Evolutionary conservation across 2,888 invertebrate species (phyloP).

Genomic region (Synanthedon myopaeformis): DNA sequence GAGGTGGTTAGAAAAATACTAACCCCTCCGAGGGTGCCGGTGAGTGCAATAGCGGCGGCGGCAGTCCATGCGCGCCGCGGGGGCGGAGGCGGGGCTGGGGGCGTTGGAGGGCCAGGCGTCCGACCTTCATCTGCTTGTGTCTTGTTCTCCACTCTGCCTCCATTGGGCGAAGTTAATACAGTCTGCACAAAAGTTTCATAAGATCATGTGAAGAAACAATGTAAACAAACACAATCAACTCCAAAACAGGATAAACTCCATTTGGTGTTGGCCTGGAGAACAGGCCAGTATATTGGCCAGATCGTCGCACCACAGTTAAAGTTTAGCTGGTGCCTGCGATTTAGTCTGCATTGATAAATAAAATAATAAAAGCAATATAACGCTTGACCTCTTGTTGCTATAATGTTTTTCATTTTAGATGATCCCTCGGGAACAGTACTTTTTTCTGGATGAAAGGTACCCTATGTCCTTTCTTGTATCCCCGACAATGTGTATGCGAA

Average conservation of each 20-base stretch:
- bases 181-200: conserved; percentile 15
- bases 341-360: too few relatives aligned
- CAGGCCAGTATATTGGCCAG: too few relatives aligned
- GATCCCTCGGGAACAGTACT: too few relatives aligned
- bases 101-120: not conserved
- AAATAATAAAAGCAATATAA: too few relatives aligned
- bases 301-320: too few relatives aligned
- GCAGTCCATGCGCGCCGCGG: conserved; percentile 31
- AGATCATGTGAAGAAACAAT: not conserved
- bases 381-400: too few relatives aligned
- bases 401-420: too few relatives aligned
- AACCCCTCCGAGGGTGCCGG: conserved; percentile 51
- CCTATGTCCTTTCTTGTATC: too few relatives aligned
- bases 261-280: too few relatives aligned
- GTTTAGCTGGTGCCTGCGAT: too few relatives aligned
- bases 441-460: too few relatives aligned
- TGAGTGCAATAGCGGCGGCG: conserved; percentile 42
- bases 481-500: too few relatives aligned
- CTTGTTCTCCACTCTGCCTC: not conserved
- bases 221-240: not conserved
- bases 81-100: conserved; percentile 10
- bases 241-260: not conserved
- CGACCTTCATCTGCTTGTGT: not conserved
- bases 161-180: conserved; percentile 15
- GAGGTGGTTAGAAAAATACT: conserved; percentile 6